A percentile compares a stretch with the other conserved stretches of the same genome.
Evolutionary conservation across 2,797 vertebrate genomes (phyloP).

Genomic region (Pitangus sulphuratus): DNA sequence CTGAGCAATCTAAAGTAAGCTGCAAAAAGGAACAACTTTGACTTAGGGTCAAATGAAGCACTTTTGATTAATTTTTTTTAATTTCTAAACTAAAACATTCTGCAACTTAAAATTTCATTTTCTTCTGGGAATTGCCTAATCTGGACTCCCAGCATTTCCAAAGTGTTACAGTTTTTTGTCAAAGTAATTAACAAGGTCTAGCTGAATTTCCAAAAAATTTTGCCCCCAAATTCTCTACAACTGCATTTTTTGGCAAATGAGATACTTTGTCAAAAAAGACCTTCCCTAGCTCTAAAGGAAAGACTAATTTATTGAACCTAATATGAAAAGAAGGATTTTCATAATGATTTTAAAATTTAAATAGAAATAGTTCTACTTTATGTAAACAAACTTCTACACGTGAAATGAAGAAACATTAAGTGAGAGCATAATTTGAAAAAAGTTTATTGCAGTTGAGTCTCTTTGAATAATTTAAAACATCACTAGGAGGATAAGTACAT

Average conservation of each 20-base stretch:
- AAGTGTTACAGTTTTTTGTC: neutral
- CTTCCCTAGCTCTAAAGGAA: neutral
- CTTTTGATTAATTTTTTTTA: neutral
- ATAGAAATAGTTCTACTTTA: neutral
- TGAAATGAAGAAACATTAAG: neutral
- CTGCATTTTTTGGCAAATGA: neutral
- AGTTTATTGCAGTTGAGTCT: neutral
- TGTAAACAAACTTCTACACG: neutral
- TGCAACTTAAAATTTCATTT: neutral
- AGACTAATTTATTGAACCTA: neutral
- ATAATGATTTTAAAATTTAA: neutral
- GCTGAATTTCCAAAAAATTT: neutral
- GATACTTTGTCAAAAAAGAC: neutral
- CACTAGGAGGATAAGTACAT: neutral
- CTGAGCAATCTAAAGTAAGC: neutral
- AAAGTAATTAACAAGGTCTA: neutral
- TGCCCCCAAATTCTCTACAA: neutral
- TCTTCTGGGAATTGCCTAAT: neutral
- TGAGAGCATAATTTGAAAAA: neutral
- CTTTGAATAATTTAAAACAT: neutral
- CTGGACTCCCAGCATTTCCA: neutral
- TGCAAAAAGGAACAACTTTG: neutral
- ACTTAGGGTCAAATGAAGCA: neutral
- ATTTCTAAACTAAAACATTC: neutral
- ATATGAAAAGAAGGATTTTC: neutral